Percentiles rank a stretch among this genome's conserved stretches.
Evolutionary conservation across 2,113 vertebrate species (phyloP).

Genomic region (Periophthalmodon schlosseri): DNA sequence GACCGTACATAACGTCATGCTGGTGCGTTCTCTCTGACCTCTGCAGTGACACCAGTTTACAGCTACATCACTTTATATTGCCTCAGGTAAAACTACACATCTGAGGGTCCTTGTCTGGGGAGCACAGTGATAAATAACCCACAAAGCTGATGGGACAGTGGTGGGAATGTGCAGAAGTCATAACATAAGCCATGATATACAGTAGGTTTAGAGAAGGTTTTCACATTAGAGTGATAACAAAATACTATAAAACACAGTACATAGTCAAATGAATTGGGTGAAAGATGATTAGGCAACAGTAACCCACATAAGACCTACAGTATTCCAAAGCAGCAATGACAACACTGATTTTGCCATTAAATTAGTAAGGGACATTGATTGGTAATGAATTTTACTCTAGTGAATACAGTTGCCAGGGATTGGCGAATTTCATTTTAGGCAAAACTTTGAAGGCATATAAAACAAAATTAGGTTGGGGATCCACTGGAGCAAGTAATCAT

Average conservation of each 20-base stretch:
- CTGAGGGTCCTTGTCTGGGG: constrained; percentile 24
- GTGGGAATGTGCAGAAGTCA: not conserved
- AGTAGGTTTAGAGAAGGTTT: not conserved
- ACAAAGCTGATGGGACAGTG: constrained; percentile 3
- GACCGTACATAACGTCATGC: not conserved
- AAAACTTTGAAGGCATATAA: not conserved
- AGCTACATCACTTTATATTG: constrained; percentile 29
- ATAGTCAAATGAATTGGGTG: not conserved
- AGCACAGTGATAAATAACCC: constrained; percentile 20
- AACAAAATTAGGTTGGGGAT: not conserved
- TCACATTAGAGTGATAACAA: not conserved
- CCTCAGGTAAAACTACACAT: constrained; percentile 32
- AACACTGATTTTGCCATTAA: not conserved
- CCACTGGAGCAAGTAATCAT: not conserved
- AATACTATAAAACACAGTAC: not conserved
- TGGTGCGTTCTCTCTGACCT: constrained; percentile 30
- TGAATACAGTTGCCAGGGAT: not conserved
- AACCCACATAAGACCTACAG: not conserved
- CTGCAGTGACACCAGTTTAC: constrained; percentile 32
- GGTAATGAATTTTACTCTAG: not conserved
- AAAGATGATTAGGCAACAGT: not conserved
- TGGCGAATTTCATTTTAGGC: not conserved
- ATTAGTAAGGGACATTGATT: not conserved
- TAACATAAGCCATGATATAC: not conserved
- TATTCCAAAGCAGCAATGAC: not conserved